Evolutionary conservation across 1,140 invertebrate species (phyloP).

Genomic region (Hypsibius dujardini): DNA sequence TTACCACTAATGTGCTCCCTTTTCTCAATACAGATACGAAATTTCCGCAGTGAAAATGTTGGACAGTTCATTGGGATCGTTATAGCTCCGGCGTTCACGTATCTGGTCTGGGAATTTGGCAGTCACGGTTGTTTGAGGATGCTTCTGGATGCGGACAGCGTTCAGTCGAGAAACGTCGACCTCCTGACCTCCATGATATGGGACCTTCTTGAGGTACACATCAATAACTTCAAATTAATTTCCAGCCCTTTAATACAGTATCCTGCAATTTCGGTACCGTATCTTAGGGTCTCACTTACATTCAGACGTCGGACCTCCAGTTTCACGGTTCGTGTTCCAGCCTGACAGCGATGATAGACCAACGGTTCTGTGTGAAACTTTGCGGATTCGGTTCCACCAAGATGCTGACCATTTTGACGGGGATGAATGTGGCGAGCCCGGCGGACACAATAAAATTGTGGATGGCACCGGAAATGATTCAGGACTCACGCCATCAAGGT

Average conservation of each 20-base stretch:
- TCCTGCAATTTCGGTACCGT: not conserved
- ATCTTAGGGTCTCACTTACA: not conserved
- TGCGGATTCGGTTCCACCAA: not conserved
- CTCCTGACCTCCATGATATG: not conserved
- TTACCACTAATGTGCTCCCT: not conserved
- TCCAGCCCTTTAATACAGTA: not conserved
- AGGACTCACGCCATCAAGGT: not conserved
- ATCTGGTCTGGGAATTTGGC: conserved; percentile 10
- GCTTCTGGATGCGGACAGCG: not conserved
- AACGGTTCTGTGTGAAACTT: not conserved
- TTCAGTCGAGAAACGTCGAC: not conserved
- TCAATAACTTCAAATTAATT: not conserved
- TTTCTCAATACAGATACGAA: not conserved
- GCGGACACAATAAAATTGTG: not conserved
- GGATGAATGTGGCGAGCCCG: not conserved
- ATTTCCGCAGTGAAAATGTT: not conserved
- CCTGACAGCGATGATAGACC: conserved; percentile 3
- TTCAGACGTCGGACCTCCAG: not conserved
- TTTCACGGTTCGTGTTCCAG: not conserved
- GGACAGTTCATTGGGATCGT: not conserved
- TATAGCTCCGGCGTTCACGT: not conserved
- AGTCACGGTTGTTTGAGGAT: not conserved
- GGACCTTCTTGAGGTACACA: conserved; percentile 6
- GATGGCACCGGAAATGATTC: not conserved
- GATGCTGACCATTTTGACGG: not conserved